Base-by-base conservation (phyloP, 2,888 invertebrate species). In the Xestobium rufovillosum region DNA sequence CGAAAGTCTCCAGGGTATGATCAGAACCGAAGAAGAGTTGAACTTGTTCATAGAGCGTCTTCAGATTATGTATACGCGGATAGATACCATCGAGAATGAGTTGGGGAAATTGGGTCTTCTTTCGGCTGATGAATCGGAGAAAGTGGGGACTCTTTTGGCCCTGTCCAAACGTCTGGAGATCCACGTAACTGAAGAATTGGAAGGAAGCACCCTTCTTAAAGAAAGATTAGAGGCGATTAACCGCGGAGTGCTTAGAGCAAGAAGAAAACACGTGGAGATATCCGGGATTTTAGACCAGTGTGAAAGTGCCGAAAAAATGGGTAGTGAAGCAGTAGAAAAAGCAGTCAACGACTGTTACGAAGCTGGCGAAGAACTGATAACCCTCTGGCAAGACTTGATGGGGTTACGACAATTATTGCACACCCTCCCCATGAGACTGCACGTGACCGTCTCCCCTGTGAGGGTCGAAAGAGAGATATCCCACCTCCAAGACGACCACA, bases 11-110 rank as follows among this genome's bases (percentile, higher is more conserved):
- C 80, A 82, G 57, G 83, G 85, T 2, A 79, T 86, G 0, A 79
- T 89, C 28, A 86, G 83, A 56, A 86, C 78, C 34, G 86, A 85
- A 53, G 88, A 89, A 49, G 88, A 89, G 55, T 68, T 89, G 1
- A 79, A 80, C 49, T 67, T 87, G 3, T 88, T 88, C 55, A 80
- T 87, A 4, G 86, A 89, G 61, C 70, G 86, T 33, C 66, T 88
- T 4, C 85, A 87, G 65, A 81, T 87, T 1, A 72, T 85, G 63
- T 78, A 76, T 23, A 74, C 76, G 2, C 74, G 86, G 9, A 76
- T 85, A n/a, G 80, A 80, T 36, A 73, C 80, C 31, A 85, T 87
- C 44, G 82, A 86, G 54, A 83, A 86, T 53, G 86, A 88, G 59
- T 67, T 88, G 13, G 82, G 85, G 0, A 73, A 82, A 39, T 64